Evolutionary conservation across 2,797 vertebrate genomes (phyloP).

Genomic region (Mallotus villosus): DNA sequence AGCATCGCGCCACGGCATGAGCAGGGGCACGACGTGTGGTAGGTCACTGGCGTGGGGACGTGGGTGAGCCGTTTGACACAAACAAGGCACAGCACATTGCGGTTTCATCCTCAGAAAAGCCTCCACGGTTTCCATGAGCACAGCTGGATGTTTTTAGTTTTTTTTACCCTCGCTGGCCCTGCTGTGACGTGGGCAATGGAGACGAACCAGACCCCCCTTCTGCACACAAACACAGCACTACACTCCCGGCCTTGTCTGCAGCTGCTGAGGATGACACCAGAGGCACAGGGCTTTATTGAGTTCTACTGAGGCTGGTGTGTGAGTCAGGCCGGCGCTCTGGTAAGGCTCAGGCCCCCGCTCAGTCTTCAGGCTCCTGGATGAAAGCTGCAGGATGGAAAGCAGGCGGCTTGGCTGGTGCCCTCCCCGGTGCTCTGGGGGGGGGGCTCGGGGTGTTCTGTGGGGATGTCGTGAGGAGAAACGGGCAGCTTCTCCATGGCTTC

Average conservation of each 20-base stretch:
- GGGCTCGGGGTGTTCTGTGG: slow-evolving; percentile 35
- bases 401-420: slow-evolving; percentile 48
- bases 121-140: slow-evolving; percentile 63
- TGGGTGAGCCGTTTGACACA: slow-evolving; percentile 61
- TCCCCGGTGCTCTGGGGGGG: neutral
- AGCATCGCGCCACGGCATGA: slow-evolving; percentile 40
- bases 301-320: slow-evolving; percentile 60
- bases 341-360: slow-evolving; percentile 38
- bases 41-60: slow-evolving; percentile 36
- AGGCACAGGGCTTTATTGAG: slow-evolving; percentile 67
- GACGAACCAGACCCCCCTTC: slow-evolving; percentile 71
- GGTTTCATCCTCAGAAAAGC: slow-evolving; percentile 65
- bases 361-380: neutral
- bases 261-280: slow-evolving; percentile 69
- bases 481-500: slow-evolving; percentile 37
- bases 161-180: slow-evolving; percentile 44
- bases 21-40: slow-evolving; percentile 26
- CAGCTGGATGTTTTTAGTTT: slow-evolving; percentile 69
- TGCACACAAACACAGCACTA: slow-evolving; percentile 64
- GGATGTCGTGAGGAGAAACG: slow-evolving; percentile 51
- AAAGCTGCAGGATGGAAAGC: slow-evolving; percentile 46
- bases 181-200: slow-evolving; percentile 68
- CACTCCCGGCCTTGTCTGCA: slow-evolving; percentile 66
- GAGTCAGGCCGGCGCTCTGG: slow-evolving; percentile 61
- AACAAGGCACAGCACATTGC: slow-evolving; percentile 61